Percentiles rank a stretch among this genome's conserved stretches.
Conservation (phyloP, 2,797 vertebrate species). For the Alectoris magna region DNA sequence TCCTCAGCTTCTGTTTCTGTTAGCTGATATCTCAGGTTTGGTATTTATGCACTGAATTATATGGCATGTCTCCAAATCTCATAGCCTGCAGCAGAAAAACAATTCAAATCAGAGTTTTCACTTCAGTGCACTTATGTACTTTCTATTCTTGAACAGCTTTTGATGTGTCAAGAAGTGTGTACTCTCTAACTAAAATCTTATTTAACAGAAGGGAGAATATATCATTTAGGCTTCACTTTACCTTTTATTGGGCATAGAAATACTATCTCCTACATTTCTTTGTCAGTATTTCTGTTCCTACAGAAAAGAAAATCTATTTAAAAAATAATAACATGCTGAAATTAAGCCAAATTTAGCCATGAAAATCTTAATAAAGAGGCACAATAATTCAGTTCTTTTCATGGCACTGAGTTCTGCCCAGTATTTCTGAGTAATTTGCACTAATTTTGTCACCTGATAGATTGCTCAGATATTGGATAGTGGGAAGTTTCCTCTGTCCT, state of each 20-base stretch:
- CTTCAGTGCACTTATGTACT: conserved; percentile 2
- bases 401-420: background rate
- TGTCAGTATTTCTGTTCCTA: background rate
- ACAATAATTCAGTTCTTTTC: background rate
- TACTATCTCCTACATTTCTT: background rate
- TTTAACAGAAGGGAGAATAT: background rate
- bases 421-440: background rate
- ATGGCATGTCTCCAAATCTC: conserved; percentile 25
- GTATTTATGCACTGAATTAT: conserved; percentile 3
- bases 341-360: background rate
- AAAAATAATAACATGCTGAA: background rate
- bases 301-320: background rate
- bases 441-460: background rate
- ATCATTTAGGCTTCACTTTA: background rate
- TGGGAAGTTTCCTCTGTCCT: background rate
- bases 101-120: background rate
- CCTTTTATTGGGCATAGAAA: background rate
- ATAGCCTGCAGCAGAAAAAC: conserved; percentile 32
- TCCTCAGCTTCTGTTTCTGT: background rate
- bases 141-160: conserved; percentile 20
- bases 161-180: background rate
- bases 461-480: background rate
- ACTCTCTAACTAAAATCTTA: background rate
- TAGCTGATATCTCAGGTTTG: background rate
- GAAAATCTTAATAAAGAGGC: background rate